phyloP scores from a whole-genome alignment of 2,113 vertebrate species.

The Centropristis striata region DNA sequence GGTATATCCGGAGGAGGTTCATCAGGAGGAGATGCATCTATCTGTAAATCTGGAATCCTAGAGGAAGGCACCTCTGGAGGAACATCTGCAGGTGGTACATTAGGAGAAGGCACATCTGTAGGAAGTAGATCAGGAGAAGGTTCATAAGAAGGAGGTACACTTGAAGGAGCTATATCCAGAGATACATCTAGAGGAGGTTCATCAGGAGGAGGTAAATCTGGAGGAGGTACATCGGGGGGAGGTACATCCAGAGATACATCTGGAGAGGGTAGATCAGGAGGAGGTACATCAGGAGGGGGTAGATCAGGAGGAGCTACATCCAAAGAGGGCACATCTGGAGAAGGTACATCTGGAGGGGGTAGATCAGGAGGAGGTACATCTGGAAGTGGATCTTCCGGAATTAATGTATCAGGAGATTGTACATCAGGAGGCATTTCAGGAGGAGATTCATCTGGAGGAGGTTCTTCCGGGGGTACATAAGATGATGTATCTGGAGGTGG shows the following conservation, averaged over 20 bases:
- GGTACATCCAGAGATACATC: not conserved
- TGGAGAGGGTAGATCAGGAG: not conserved
- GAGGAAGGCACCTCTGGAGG: not conserved
- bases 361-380: not conserved
- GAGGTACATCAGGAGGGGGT: not conserved
- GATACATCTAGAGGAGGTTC: not conserved
- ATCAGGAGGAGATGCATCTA: slow-evolving; percentile 7
- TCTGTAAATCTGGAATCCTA: slow-evolving; percentile 2
- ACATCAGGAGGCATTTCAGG: slow-evolving; percentile 7
- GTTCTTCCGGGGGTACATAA: not conserved
- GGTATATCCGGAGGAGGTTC: not conserved
- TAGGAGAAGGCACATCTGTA: not conserved
- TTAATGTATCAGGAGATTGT: not conserved
- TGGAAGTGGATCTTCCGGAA: not conserved
- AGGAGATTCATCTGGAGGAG: not conserved
- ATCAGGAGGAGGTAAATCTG: not conserved
- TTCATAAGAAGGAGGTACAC: not conserved
- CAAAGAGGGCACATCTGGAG: not conserved
- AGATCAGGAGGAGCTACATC: not conserved
- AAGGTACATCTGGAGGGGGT: not conserved
- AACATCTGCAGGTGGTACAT: not conserved
- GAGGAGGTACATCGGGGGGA: not conserved
- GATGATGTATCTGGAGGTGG: not conserved
- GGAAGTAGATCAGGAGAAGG: not conserved
- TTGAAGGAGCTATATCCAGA: not conserved